Evolutionary conservation across 2,888 invertebrate genomes (phyloP), one percentile per base, ranked within the genome.

Genomic region (Patella pellucida): DNA sequence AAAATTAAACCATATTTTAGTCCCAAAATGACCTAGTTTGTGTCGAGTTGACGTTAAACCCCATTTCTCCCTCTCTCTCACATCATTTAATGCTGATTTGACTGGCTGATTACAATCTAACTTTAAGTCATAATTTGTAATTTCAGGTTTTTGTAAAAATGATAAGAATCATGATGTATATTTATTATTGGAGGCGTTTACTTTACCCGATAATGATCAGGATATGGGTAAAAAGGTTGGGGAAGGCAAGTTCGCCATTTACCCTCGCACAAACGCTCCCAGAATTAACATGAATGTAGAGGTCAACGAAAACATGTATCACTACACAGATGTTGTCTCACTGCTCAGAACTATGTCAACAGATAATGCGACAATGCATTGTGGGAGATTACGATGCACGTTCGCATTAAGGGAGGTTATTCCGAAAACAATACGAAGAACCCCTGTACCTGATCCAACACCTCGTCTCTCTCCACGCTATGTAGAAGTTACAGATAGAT

Each of bases 241-340:
- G 0, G 89, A 89, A 76, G 88, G 87, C 68, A 89, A 89, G 76
- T 86, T 87, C 80, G 87, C 87, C 75, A 88, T 89, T 68, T 89
- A 88, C 78, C 89, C 89, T 4, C 82, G 88, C 23, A 85, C 87
- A 4, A 87, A 87, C 78, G 86, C 86, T 14, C 88, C 88, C 0
- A 78, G 84, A 52, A 86, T 86, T 73, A 86, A 88, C 76, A 79
- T 84, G 54, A 71, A 79, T 62, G 88, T 84, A 51, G 82, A 82
- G 16, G 85, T 85, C 4, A 89, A 87, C 3, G 85, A 87, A 23
- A 82, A 87, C 76, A 87, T 88, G 83, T 89, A 88, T 78, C 79
- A 82, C 74, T 85, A 82, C 73, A 85, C 85, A 1, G 85, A 84
- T 71, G 82, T 88, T 16, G 80, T 87, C 81, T 85, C 87, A 7